phyloP scores from a whole-genome alignment of 2,888 invertebrate species.

The Laspeyria flexula region DNA sequence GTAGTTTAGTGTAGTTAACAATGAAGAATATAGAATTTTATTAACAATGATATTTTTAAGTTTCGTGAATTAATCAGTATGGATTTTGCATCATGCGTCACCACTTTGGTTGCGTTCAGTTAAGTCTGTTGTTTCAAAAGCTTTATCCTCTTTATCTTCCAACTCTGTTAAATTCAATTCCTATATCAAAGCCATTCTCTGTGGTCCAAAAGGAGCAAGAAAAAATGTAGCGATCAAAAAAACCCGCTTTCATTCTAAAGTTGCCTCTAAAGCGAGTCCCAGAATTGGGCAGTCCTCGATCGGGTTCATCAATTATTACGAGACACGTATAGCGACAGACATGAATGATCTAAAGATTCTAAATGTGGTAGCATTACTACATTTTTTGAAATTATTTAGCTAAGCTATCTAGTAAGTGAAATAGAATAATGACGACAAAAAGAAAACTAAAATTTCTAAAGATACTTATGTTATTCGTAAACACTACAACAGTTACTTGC shows the following conservation, averaged over 20 bases:
- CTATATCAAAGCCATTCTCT: constrained; percentile 5
- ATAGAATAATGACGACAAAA: neutral
- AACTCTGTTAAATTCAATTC: neutral
- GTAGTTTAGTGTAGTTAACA: too few species aligned
- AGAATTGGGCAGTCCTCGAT: constrained; percentile 59
- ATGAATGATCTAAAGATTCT: constrained; percentile 28
- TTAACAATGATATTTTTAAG: too few species aligned
- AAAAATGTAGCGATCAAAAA: constrained; percentile 41
- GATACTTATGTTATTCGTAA: too few species aligned
- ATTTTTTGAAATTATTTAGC: neutral
- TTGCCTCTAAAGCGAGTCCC: constrained; percentile 38
- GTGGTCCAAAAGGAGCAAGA: constrained; percentile 7
- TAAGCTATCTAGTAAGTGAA: neutral
- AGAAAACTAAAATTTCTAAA: too few species aligned
- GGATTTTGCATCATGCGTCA: too few species aligned
- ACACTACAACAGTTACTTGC: too few species aligned
- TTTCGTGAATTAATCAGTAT: too few species aligned
- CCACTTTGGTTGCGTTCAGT: too few species aligned
- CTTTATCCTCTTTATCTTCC: too few species aligned
- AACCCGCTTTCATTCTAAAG: constrained; percentile 42
- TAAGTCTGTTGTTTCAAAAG: too few species aligned
- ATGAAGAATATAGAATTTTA: too few species aligned
- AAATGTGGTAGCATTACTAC: constrained; percentile 5
- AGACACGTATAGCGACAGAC: constrained; percentile 46
- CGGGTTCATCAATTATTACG: constrained; percentile 58